Conservation (phyloP, 1,140 invertebrate genomes). For the Thaumatotibia leucotreta region DNA sequence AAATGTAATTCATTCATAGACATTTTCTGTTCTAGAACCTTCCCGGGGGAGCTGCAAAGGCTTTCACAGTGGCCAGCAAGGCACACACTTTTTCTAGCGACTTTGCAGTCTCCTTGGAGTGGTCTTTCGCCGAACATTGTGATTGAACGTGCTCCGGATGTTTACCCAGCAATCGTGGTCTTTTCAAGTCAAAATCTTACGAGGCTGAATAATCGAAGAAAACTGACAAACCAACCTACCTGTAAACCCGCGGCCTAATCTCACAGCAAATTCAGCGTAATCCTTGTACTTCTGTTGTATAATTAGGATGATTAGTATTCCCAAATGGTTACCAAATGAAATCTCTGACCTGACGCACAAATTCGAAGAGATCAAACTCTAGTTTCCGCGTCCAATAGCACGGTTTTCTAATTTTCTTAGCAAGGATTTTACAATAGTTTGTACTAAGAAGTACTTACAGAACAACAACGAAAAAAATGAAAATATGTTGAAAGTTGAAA, state of each 20-base stretch:
- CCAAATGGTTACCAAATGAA: constrained; percentile 61
- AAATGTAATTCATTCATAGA: constrained; percentile 39
- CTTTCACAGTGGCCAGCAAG: constrained; percentile 68
- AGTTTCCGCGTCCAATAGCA: constrained; percentile 65
- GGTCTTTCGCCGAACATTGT: constrained; percentile 58
- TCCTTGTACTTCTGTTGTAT: constrained; percentile 68
- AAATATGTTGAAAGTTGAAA: too few species aligned
- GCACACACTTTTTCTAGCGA: constrained; percentile 48
- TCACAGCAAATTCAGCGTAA: constrained; percentile 62
- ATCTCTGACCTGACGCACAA: constrained; percentile 50
- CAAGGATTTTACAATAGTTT: too few species aligned
- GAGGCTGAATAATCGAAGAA: too few species aligned
- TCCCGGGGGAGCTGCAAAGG: constrained; percentile 62
- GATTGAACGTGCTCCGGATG: constrained; percentile 65
- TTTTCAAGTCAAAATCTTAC: too few species aligned
- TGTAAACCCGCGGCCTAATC: constrained; percentile 52
- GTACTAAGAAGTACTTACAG: too few species aligned
- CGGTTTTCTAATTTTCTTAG: too few species aligned
- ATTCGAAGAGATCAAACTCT: constrained; percentile 58
- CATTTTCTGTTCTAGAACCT: constrained; percentile 34
- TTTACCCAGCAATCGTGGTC: constrained; percentile 68
- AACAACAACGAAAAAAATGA: too few species aligned
- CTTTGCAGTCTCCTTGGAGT: constrained; percentile 42
- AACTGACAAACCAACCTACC: constrained; percentile 29
- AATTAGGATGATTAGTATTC: constrained; percentile 64